Evolutionary conservation across 2,113 vertebrate genomes (phyloP).

Genomic region (Pseudolaguvia tuberculata): DNA sequence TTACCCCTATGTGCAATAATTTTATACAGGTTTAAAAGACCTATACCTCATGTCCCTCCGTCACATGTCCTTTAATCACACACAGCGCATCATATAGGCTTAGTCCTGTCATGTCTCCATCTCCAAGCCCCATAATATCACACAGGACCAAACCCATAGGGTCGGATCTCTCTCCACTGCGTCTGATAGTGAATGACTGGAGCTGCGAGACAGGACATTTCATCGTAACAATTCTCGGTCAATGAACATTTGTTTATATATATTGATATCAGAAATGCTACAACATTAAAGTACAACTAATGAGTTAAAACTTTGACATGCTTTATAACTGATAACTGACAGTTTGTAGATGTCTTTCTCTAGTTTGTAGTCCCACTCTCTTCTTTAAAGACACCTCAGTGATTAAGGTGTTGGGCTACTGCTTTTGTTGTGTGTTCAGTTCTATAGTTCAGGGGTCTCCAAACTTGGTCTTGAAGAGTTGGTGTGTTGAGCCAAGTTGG

Average conservation of each 20-base stretch:
- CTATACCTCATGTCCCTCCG: slow-evolving; percentile 66
- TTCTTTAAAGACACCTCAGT: no score
- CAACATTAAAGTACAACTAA: not conserved
- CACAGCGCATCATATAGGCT: slow-evolving; percentile 63
- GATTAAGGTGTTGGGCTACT: no score
- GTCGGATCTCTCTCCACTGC: slow-evolving; percentile 1
- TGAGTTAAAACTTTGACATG: not conserved
- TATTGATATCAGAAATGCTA: not conserved
- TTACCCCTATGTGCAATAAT: no score
- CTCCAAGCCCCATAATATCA: slow-evolving; percentile 62
- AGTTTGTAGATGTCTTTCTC: not conserved
- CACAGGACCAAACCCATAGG: slow-evolving; percentile 55
- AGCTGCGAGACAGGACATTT: slow-evolving; percentile 50
- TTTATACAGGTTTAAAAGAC: no score
- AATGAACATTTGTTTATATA: not conserved
- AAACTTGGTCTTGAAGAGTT: no score
- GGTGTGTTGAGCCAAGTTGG: no score
- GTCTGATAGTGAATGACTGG: slow-evolving; percentile 57
- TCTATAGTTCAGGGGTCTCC: no score
- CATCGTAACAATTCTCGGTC: not conserved
- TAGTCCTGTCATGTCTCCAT: slow-evolving; percentile 51
- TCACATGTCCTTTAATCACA: slow-evolving; percentile 62
- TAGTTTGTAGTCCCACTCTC: not conserved
- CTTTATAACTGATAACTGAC: not conserved
- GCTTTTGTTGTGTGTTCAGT: no score